These are phyloP conservation scores for Neolamprologus sp. DNA, from an alignment of 2,113 vertebrate species.

Conservation along the genomic window DNA sequence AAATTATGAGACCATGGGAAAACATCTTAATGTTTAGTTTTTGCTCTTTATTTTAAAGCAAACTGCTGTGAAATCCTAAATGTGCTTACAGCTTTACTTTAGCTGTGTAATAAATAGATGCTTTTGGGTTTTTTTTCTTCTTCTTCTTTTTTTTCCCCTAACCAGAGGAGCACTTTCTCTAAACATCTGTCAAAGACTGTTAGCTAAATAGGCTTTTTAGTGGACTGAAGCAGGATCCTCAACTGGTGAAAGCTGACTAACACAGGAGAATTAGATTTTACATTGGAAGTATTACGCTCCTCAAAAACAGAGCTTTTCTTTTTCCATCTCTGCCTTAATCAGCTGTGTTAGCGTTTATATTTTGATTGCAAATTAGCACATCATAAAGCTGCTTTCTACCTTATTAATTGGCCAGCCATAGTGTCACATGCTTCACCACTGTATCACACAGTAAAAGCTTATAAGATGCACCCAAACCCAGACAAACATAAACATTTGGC, in stretches of 20 bases:
- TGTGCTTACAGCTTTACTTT: neutral
- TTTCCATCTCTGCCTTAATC: neutral
- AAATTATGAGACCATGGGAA: neutral
- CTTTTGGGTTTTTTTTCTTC: accelerated
- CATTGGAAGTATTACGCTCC: neutral
- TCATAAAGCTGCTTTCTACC: conserved; percentile 12
- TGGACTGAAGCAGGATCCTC: neutral
- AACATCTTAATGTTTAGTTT: neutral
- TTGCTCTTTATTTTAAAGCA: neutral
- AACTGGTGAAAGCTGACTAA: neutral
- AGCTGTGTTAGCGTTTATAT: neutral
- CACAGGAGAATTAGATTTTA: conserved; percentile 4
- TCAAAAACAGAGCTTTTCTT: neutral
- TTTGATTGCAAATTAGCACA: conserved; percentile 2
- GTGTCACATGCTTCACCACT: neutral
- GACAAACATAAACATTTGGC: neutral
- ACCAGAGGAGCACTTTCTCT: neutral
- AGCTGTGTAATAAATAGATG: neutral
- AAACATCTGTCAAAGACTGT: conserved; percentile 2
- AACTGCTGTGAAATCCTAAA: neutral
- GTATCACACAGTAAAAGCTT: neutral
- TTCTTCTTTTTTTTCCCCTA: accelerated
- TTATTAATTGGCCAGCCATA: neutral
- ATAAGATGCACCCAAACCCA: neutral
- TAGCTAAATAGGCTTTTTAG: neutral